These are phyloP conservation scores for Drosophila vallismaia DNA, from an alignment of 2,888 invertebrate genomes.

Conservation along the genomic window DNA sequence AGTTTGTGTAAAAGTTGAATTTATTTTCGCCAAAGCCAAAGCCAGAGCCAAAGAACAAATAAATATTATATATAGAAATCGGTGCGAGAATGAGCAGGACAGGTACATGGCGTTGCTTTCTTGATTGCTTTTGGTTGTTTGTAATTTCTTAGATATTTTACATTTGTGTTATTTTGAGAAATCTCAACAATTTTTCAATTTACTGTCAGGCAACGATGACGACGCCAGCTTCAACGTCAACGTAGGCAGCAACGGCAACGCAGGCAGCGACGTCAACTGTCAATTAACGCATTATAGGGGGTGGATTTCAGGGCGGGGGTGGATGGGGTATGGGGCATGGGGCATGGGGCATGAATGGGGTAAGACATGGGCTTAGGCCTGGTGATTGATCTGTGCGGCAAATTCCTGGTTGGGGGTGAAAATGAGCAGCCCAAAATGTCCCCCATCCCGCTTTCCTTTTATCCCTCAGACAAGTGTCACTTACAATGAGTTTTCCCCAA, in stretches of 20 bases:
- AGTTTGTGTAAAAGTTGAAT: slow-evolving; percentile 52
- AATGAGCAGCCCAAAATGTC: slow-evolving; percentile 42
- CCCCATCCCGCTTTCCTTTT: neutral
- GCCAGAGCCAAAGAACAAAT: slow-evolving; percentile 37
- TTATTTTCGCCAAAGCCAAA: slow-evolving; percentile 40
- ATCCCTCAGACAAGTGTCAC: slow-evolving; percentile 39
- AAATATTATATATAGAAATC: slow-evolving; percentile 35
- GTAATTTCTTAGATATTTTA: slow-evolving; percentile 42
- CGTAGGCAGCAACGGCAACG: slow-evolving; percentile 24
- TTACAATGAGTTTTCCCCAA: slow-evolving; percentile 41
- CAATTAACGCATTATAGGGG: slow-evolving; percentile 66
- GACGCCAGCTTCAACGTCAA: slow-evolving; percentile 29
- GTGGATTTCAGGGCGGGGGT: slow-evolving; percentile 11
- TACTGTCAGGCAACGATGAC: slow-evolving; percentile 65
- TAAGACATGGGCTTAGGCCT: slow-evolving; percentile 50
- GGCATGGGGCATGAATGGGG: slow-evolving; percentile 28
- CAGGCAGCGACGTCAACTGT: slow-evolving; percentile 53
- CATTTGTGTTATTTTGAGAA: slow-evolving; percentile 53
- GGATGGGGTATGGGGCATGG: too few relatives aligned
- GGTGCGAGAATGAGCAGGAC: neutral
- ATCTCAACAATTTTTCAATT: slow-evolving; percentile 76
- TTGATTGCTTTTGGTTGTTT: slow-evolving; percentile 43
- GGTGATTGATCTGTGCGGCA: slow-evolving; percentile 62
- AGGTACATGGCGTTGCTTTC: slow-evolving; percentile 1
- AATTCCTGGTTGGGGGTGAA: slow-evolving; percentile 44